Percentiles rank a stretch among this genome's conserved stretches.
phyloP scores from a whole-genome alignment of 1,140 invertebrate genomes.

The Heliconius himera region DNA sequence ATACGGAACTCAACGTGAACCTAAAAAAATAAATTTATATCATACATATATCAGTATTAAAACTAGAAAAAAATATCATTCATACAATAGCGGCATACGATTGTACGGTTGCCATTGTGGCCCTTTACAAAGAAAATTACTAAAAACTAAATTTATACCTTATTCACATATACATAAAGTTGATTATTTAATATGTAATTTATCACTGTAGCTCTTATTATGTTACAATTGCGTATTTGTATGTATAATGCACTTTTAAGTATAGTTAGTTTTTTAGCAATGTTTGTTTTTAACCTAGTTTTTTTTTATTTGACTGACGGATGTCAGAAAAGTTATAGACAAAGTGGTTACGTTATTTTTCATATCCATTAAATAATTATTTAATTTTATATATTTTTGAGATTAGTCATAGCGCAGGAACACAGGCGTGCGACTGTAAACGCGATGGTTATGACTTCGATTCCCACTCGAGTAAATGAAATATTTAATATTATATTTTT shows the following conservation, averaged over 20 bases:
- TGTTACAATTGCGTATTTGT: constrained; percentile 12
- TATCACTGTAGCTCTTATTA: not conserved
- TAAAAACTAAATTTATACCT: not conserved
- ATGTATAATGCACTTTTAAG: not conserved
- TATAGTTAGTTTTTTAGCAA: not conserved
- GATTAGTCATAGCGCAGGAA: too few species aligned
- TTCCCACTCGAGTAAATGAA: too few species aligned
- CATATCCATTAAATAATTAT: too few species aligned
- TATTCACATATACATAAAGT: not conserved
- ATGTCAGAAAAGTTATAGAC: not conserved
- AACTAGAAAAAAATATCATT: constrained; percentile 28
- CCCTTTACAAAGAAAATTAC: not conserved
- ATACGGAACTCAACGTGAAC: too few species aligned
- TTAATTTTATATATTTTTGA: too few species aligned
- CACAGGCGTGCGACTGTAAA: too few species aligned
- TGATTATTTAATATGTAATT: not conserved
- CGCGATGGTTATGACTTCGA: too few species aligned
- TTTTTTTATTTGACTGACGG: not conserved
- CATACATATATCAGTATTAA: not conserved
- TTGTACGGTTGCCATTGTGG: constrained; percentile 35
- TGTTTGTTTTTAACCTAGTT: constrained; percentile 8
- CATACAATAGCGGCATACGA: constrained; percentile 23
- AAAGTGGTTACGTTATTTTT: not conserved
- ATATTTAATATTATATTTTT: too few species aligned
- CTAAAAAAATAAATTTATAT: not conserved